A percentile compares a stretch with the other conserved stretches of the same genome.
Conservation (phyloP, 2,888 invertebrate genomes). For the Nematopogon swammerdamellus region DNA sequence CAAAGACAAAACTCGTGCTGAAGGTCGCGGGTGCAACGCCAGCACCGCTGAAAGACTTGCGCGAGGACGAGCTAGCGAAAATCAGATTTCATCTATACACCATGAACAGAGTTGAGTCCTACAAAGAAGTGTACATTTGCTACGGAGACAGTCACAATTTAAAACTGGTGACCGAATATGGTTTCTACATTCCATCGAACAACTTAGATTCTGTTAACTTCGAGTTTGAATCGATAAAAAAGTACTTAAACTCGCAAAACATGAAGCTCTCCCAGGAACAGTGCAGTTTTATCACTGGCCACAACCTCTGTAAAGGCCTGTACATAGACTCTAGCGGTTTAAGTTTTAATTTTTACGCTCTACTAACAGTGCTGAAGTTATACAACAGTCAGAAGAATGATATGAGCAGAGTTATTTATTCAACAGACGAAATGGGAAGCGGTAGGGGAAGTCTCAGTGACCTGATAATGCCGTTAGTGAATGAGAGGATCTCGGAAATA, state of each 20-base stretch:
- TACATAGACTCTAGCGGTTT: constrained; percentile 60
- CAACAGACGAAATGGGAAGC: constrained; percentile 35
- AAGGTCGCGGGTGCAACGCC: constrained; percentile 25
- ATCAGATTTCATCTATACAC: constrained; percentile 45
- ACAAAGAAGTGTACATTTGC: constrained; percentile 81
- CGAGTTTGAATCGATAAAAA: constrained; percentile 48
- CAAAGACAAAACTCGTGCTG: constrained; percentile 43
- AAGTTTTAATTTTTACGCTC: constrained; percentile 63
- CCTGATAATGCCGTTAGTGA: constrained; percentile 34
- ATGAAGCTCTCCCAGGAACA: constrained; percentile 51
- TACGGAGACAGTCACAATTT: constrained; percentile 82
- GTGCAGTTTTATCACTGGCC: constrained; percentile 61
- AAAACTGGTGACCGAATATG: constrained; percentile 83
- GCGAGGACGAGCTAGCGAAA: constrained; percentile 31
- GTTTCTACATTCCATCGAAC: constrained; percentile 72
- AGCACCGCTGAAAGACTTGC: constrained; percentile 24
- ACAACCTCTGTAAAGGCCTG: constrained; percentile 59
- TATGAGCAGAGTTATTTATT: constrained; percentile 41
- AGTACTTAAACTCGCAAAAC: constrained; percentile 28
- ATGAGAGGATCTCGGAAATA: constrained; percentile 24
- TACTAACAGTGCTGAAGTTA: constrained; percentile 44
- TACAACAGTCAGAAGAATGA: constrained; percentile 34
- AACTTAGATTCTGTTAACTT: constrained; percentile 65
- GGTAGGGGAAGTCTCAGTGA: constrained; percentile 33
- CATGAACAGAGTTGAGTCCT: constrained; percentile 53